Evolutionary conservation across 2,113 vertebrate species (phyloP), one percentile per base, ranked within the genome.

Genomic region (Okapia johnstoni): DNA sequence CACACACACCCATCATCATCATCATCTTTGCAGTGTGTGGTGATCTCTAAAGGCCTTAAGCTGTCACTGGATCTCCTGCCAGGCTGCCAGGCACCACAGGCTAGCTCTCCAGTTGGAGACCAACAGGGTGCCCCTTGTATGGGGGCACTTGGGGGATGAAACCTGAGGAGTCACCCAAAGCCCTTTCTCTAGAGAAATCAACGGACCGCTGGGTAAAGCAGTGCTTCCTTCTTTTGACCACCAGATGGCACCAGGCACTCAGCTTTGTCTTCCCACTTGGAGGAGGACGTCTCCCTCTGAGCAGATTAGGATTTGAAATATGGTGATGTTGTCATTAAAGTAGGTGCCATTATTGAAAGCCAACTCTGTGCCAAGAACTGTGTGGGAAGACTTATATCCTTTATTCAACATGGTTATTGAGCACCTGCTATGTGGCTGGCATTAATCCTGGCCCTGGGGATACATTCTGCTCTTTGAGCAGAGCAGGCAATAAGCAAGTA

Each of bases 161-260:
- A 30, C 23, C 60, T 16, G 30, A 54, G 43, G 50, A 43, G 48
- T 93, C 83, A 55, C 55, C 15, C 70, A 89, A 93, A 94, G 26
- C 52, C n/a, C 73, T 84, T 90, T 88, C 43, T 85, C 28, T 76
- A 55, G 16, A 96, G 83, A 83, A 86, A 48, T 33, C 57, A 86
- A 25, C 48, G 14, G 28, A 11, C 40, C 6, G 0, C 23, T 0
- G 8, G 30, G 1, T 16, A 76, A 25, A 63, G n/a, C 12, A 2
- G 40, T 55, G 79, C 84, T 50, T 66, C 80, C 87, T 85, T 6
- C 0, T 21, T 33, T 0, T 25, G 58, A 79, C 50, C 97, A 97
- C 81, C 43, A 97, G 97, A 90, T 88, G 96, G 97, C 83, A 16
- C 60, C 46, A 96, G 55, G 96, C 28, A 84, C 95, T 50, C 7